Evolutionary conservation across 1,140 invertebrate species (phyloP), one percentile per base, ranked within the genome.

Genomic region (Microplitis demolitor): DNA sequence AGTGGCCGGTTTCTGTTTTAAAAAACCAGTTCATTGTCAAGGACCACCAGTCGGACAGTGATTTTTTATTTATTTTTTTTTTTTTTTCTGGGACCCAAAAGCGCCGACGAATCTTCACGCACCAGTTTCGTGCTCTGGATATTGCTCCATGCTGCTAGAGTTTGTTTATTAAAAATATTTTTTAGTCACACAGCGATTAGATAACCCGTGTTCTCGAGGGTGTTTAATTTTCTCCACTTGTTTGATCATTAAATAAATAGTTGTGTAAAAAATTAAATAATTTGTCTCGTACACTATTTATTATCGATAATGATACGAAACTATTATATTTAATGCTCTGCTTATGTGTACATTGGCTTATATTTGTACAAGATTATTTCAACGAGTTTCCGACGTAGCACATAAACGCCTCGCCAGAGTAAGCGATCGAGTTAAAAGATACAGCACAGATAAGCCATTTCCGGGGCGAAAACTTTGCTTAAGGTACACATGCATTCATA

Each of bases 21-120:
- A 53, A 76, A 77, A 74, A 79, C 71, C 66, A 78, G 76, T 79
- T 79, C 78, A 79, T 74, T 79, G 76, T 68, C 78, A 79, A 78
- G 78, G 78, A 76, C 63, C 72, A 76, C 61, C 58, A 53, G 63
- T 72, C 3, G 24, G 6, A 34, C 34, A n/a, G 24, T 24, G 39
- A 45, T 45, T 45, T 45, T 45, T 45, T 39, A 9, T 39, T 39
- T 39, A 5, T 45, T 45, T 0, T 8, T 45, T 11, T 45, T 45
- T 39, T 39, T 9, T 45, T 8, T 11, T 45, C 6, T 45, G 39
- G 3, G 39, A 45, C 11, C 39, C 39, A 9, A 45, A 24, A 45
- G 39, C 39, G 5, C 39, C 39, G 39, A 45, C 6, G 6, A 45
- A 45, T 24, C 24, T 24, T 24, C 24, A 24, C 24, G 39, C 6